A percentile compares a stretch with the other conserved stretches of the same genome.
Conservation (phyloP, 2,113 vertebrate species). For the Gymnorhina tibicen region DNA sequence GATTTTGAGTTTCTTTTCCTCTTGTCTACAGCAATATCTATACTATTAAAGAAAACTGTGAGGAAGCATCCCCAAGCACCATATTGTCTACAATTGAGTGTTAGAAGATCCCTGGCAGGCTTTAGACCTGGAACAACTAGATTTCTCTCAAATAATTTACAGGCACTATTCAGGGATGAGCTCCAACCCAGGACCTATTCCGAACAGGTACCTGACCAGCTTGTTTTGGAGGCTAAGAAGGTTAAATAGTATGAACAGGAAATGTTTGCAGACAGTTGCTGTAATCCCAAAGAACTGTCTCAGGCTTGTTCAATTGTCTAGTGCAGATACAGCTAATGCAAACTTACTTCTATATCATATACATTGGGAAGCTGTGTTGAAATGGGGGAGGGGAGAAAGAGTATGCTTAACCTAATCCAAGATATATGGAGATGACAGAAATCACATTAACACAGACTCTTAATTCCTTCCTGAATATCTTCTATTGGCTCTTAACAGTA, state of each 20-base stretch:
- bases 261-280: not conserved
- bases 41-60: not conserved
- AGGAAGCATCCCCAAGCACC: not conserved
- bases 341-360: not conserved
- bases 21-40: not conserved
- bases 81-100: not conserved
- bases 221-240: not conserved
- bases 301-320: not conserved
- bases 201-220: not conserved
- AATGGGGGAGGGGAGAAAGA: not conserved
- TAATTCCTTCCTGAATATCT: conserved; percentile 19
- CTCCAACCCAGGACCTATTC: not conserved
- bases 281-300: not conserved
- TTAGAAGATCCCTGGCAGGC: not conserved
- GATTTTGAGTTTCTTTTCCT: not conserved
- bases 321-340: not conserved
- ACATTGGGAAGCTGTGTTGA: not conserved
- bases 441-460: not conserved
- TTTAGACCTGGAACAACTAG: not conserved
- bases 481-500: not conserved
- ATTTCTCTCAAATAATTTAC: not conserved
- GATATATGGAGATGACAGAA: conserved; percentile 8
- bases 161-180: not conserved
- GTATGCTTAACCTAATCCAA: not conserved
- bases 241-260: not conserved